Conservation (phyloP, 2,888 invertebrate species). For the Plusia festucae region DNA sequence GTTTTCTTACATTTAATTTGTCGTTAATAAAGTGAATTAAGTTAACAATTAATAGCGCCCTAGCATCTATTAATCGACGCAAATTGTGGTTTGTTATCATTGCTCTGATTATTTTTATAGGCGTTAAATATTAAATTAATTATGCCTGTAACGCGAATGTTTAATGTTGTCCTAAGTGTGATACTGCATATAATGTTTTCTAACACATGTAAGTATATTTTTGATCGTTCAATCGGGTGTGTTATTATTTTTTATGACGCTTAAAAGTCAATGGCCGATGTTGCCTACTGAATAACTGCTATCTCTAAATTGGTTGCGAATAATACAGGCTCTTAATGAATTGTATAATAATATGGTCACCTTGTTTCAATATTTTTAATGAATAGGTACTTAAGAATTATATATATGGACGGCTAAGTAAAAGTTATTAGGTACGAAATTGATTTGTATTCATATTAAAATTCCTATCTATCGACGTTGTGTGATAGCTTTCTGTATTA, state of each 20-base stretch:
- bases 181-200: constrained; percentile 64
- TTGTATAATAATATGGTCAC: no score
- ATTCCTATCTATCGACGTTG: no score
- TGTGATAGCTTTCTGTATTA: no score
- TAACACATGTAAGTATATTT: constrained; percentile 66
- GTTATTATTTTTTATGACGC: not conserved
- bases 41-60: constrained; percentile 24
- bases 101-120: constrained; percentile 51
- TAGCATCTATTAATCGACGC: not conserved
- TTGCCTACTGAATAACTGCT: constrained; percentile 14
- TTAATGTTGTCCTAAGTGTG: constrained; percentile 61
- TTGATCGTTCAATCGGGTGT: not conserved
- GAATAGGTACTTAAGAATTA: no score
- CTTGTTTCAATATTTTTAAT: no score
- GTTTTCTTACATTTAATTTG: constrained; percentile 12
- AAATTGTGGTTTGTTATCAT: constrained; percentile 18
- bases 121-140: constrained; percentile 51
- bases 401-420: no score
- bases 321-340: no score
- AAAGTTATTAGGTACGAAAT: no score
- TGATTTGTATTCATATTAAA: no score
- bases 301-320: not conserved
- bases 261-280: constrained; percentile 23
- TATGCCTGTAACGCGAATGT: constrained; percentile 38
- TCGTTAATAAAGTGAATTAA: constrained; percentile 8